Base-by-base conservation (phyloP, 2,888 invertebrate species). In the Zeuzera pyrina region DNA sequence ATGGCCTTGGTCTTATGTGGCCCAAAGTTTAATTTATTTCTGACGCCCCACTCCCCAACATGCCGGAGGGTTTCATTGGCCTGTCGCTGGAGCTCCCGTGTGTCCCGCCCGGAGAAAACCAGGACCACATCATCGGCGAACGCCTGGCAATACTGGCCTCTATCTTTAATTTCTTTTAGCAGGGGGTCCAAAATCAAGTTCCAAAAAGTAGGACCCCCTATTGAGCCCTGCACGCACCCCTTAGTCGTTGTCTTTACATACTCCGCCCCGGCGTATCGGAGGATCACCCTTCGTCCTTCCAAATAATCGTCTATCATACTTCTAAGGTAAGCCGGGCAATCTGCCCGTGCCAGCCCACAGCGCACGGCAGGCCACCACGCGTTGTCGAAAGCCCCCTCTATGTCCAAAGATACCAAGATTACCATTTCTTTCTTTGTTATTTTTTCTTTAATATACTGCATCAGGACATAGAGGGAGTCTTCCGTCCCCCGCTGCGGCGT, bases 311-410 rank as follows among this genome's bases (percentile, higher is more conserved):
- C 27, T 1, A 41, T 29, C 3, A 37, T 3, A 2, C 29, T 7
- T 2, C 21, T 29, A 1, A 43, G 7, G 24, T 41, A 38, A 3
- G 6, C 7, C 2, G 46, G 50, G 12, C 41, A 45, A 3, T 33
- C 26, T 25, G 33, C 34, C 0, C 27, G 13, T 1, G 22, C 29
- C 7, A 48, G 30, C 14, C 39, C 31, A 1, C 15, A 2, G 22
- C 31, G 35, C 2, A 49, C 35, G 2, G 32, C 30, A 2, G 51
- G 53, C 52, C 53, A 54, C 53, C 51, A 56, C 1, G 53, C 52
- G 29, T 37, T 45, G 26, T 57, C 54, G 23, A 58, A 57, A 12
- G 53, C 56, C 11, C 45, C 43, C 36, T 48, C 43, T 39, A 49
- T 47, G 24, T 47, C 46, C 22, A 49, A 24, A 2, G 46, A 47